Conservation (phyloP, 2,113 vertebrate genomes). For the Urocynchramus pylzowi region DNA sequence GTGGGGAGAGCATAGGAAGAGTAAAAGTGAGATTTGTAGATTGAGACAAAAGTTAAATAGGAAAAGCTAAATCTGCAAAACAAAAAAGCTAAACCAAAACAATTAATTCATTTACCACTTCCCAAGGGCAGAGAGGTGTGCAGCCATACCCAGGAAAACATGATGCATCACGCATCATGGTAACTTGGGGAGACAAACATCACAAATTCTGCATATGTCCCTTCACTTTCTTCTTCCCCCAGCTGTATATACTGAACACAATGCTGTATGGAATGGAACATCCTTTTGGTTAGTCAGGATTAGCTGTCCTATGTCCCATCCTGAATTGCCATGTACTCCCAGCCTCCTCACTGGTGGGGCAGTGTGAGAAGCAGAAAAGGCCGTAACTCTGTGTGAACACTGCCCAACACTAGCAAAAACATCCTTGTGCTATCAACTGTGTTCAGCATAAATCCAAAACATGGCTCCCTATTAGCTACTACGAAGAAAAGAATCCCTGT, state of each 20-base stretch:
- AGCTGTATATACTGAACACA: not conserved
- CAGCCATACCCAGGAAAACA: not conserved
- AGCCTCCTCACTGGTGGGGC: not conserved
- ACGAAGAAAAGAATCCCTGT: not conserved
- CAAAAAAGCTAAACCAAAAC: not conserved
- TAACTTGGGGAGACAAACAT: not conserved
- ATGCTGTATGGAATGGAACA: not conserved
- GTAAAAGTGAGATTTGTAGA: not conserved
- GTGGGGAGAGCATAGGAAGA: not conserved
- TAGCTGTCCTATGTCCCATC: not conserved
- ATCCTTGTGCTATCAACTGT: too few relatives aligned
- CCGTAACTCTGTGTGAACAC: not conserved
- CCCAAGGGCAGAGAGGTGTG: not conserved
- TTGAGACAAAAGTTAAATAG: not conserved
- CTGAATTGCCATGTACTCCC: not conserved
- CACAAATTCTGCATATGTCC: accelerated
- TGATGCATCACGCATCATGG: not conserved
- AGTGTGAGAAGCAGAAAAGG: not conserved
- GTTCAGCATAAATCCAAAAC: not conserved
- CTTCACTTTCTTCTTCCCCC: accelerated
- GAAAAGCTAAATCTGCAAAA: not conserved
- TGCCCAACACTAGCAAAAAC: not conserved
- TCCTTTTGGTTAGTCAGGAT: not conserved
- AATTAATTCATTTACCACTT: not conserved
- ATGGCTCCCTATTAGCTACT: not conserved